Evolutionary conservation across 2,888 invertebrate genomes (phyloP), one percentile per base, ranked within the genome.

Genomic region (Drosophila sordidapex): DNA sequence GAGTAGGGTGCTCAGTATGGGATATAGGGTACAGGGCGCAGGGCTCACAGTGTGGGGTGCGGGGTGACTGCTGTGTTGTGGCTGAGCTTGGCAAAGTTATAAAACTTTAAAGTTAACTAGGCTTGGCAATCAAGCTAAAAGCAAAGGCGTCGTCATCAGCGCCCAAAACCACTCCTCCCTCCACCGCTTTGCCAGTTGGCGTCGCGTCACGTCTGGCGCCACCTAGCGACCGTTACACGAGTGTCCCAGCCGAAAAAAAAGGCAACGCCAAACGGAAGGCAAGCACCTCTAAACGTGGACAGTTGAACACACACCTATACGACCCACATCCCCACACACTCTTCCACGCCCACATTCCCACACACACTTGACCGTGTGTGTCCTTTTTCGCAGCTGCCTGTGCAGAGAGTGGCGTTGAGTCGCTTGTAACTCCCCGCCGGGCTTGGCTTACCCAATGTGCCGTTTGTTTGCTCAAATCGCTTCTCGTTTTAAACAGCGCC

Each of bases 101-200:
- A 90, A 90, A 90, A 91, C 89, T 87, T 87, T 87, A 90, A 89
- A 90, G 89, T 90, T 90, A 87, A 87, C 90, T 91, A 89, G 89
- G 89, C 89, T 89, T 83, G 90, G 89, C 89, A 90, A 90, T 90
- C 89, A 90, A 91, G 91, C 90, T 90, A 90, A 90, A 90, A 90
- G 91, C 90, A 89, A 87, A 90, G 87, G 87, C 87, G 87, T 89
- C 87, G 81, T 83, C 87, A 76, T 74, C 82, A 67, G 79, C 40
- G 60, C 52, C 67, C 76, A 75, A 49, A 49, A 49, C 79, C 59
- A 57, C 48, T 57, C 56, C 56, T 36, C 62, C 52, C 58, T 36
- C 18, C 35, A 21, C 7, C 35, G 38, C n/a, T n/a, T 59, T 65
- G 61, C 25, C 70, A 62, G 71, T 59, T 54, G 76, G 56, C 62